These are phyloP conservation scores for Paramormyrops kingsleyae DNA, from an alignment of 2,113 vertebrate genomes.

Conservation along the genomic window DNA sequence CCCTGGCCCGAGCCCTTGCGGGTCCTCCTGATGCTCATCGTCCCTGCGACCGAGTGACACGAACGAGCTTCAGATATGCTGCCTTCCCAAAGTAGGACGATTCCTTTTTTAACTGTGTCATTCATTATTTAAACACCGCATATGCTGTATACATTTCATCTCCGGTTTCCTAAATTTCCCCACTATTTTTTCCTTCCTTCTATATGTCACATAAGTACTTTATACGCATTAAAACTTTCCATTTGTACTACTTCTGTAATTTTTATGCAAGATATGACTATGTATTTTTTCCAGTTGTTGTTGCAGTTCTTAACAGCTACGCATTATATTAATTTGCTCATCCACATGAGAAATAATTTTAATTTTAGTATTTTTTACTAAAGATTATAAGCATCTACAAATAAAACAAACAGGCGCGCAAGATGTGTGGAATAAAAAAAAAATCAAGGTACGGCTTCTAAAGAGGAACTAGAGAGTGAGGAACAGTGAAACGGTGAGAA, in stretches of 20 bases:
- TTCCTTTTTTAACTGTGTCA: neutral
- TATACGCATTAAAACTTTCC: neutral
- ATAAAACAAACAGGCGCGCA: neutral
- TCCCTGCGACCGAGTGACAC: neutral
- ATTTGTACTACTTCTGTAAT: neutral
- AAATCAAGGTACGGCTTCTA: neutral
- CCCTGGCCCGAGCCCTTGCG: slow-evolving; percentile 8
- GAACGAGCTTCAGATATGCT: neutral
- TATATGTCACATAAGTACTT: neutral
- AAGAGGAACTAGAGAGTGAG: neutral
- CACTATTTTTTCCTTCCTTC: neutral
- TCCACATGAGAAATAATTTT: neutral
- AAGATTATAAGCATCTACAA: neutral
- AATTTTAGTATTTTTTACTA: neutral
- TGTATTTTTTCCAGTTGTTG: no score
- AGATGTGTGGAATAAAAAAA: neutral
- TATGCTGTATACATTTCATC: neutral
- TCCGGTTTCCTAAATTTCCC: neutral
- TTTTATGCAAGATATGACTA: neutral
- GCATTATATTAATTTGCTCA: neutral
- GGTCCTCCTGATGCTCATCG: slow-evolving; percentile 42
- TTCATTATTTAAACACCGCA: neutral
- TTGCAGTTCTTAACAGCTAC: neutral
- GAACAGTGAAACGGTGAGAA: neutral
- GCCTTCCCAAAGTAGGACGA: neutral